Conservation (phyloP, 92 coral and sea anemone species). For the Epizoanthus scotinus region DNA sequence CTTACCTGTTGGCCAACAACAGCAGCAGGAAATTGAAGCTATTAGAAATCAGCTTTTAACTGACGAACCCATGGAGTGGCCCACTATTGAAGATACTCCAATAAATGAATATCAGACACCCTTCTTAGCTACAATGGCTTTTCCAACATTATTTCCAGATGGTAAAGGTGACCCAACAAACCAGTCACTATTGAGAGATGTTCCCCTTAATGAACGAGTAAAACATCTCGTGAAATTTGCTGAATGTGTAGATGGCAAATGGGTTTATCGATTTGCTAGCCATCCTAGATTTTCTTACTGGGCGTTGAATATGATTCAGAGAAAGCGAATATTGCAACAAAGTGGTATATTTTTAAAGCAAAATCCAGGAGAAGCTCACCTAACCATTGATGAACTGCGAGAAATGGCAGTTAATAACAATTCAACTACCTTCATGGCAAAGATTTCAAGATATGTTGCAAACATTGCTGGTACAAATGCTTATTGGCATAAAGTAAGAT, state of each 20-base stretch:
- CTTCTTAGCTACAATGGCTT: constrained; percentile 49
- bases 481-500: constrained; percentile 36
- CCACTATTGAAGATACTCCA: constrained; percentile 41
- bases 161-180: constrained; percentile 61
- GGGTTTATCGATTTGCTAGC: constrained; percentile 54
- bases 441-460: constrained; percentile 51
- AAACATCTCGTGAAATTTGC: constrained; percentile 58
- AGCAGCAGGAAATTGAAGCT: constrained; percentile 40
- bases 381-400: constrained; percentile 48
- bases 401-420: constrained; percentile 48
- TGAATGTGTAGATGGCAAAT: constrained; percentile 39
- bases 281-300: constrained; percentile 67
- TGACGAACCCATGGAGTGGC: constrained; percentile 44
- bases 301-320: constrained; percentile 55
- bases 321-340: constrained; percentile 57
- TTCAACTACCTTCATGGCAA: constrained; percentile 43
- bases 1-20: constrained; percentile 47
- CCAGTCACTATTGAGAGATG: constrained; percentile 38
- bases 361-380: constrained; percentile 73
- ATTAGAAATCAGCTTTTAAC: constrained; percentile 17
- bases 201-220: constrained; percentile 33
- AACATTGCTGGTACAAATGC: constrained; percentile 55
- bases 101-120: constrained; percentile 51
- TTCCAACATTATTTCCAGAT: constrained; percentile 64
- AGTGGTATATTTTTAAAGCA: constrained; percentile 54